Base-by-base conservation (phyloP, 2,113 vertebrate species). In the Murina feae region DNA sequence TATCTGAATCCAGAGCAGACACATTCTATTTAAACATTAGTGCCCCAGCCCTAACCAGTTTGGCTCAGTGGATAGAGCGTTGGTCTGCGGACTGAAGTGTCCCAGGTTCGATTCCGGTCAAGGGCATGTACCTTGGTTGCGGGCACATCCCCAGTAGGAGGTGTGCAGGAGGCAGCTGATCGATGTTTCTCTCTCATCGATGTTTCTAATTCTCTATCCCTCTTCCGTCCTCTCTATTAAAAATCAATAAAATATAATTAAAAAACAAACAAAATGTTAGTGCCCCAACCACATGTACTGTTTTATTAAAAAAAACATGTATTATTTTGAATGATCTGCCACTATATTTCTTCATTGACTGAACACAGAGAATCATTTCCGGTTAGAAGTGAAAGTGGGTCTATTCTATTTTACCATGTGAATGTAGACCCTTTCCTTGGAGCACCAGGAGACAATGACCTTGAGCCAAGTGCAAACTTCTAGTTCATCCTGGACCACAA, bases 11-110 rank as follows among this genome's bases (percentile, higher is more conserved):
- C 63, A 83, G 51, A 86, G 63, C 13, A 89, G 55, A 82, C 16
- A 58, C 58, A 65, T 9, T 80, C 74, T 91, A 14, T 86, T 86
- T 90, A 87, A 94, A 79, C 80, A 28, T 87, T 72, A 93, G 69
- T 11, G 66, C 42, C 55, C 39, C 21, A 69, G n/a, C 35, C 51
- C n/a, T n/a, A n/a, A n/a, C n/a, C n/a, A n/a, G n/a, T n/a, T n/a
- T n/a, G n/a, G n/a, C n/a, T n/a, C n/a, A n/a, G n/a, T n/a, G n/a
- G n/a, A n/a, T n/a, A n/a, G n/a, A n/a, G n/a, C n/a, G n/a, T n/a
- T n/a, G n/a, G n/a, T n/a, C n/a, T n/a, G n/a, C n/a, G n/a, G n/a
- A n/a, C n/a, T n/a, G n/a, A n/a, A n/a, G n/a, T n/a, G n/a, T n/a
- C n/a, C n/a, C n/a, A n/a, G n/a, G n/a, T n/a, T n/a, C n/a, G n/a